Evolutionary conservation across 37 sponge, comb jelly and placozoan species (phyloP).

Genomic region (Chondrosia reniformis): DNA sequence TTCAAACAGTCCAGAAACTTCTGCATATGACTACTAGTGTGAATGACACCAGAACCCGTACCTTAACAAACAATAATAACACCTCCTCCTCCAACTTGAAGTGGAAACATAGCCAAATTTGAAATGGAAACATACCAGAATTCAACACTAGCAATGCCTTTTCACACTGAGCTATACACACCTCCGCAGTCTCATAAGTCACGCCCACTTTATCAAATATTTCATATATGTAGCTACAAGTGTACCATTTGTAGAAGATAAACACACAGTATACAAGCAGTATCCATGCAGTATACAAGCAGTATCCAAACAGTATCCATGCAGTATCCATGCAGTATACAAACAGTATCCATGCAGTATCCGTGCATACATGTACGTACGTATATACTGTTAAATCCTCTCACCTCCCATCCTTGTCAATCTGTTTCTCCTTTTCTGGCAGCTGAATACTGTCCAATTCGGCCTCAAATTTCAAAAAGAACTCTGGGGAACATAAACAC

Average conservation of each 20-base stretch:
- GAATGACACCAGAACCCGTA: not conserved
- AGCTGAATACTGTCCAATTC: constrained; percentile 24
- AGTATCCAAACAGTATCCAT: no score
- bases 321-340: no score
- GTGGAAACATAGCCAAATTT: no score
- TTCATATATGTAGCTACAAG: constrained; percentile 51
- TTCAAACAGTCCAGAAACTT: constrained; percentile 64
- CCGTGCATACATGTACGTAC: no score
- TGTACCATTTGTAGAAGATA: no score
- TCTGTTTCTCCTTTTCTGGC: constrained; percentile 11
- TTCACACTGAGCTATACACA: constrained; percentile 52
- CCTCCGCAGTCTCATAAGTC: constrained; percentile 22
- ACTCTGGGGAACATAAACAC: no score
- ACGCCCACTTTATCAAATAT: constrained; percentile 46
- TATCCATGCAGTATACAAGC: no score
- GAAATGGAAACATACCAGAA: not conserved
- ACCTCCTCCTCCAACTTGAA: no score
- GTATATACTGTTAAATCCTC: no score
- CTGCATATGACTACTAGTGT: constrained; percentile 55
- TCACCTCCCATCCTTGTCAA: constrained; percentile 11
- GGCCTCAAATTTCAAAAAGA: constrained; percentile 44
- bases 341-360: no score
- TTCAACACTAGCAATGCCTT: constrained; percentile 50
- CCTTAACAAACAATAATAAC: not conserved
- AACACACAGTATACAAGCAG: no score